These are phyloP conservation scores for Sinohyriopsis cumingii DNA, from an alignment of 2,888 invertebrate species.

Conservation along the genomic window DNA sequence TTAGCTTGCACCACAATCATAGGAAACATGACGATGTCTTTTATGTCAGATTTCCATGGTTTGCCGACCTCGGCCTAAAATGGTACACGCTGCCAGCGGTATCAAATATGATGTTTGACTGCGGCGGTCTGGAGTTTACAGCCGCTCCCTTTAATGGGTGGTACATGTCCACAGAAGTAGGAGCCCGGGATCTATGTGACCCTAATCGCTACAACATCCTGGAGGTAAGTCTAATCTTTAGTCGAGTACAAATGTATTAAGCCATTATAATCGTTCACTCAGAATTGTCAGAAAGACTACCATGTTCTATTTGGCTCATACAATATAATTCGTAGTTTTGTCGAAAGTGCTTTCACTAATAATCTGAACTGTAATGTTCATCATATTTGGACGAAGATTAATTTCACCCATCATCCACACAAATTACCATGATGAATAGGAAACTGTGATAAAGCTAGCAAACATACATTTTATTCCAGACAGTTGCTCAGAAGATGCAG, in stretches of 20 bases:
- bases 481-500: constrained; percentile 84
- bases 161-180: constrained; percentile 99
- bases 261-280: no score
- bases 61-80: constrained; percentile 85
- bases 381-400: no score
- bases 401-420: no score
- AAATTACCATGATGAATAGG: no score
- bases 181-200: constrained; percentile 93
- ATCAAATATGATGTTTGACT: constrained; percentile 82
- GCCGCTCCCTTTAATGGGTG: constrained; percentile 96
- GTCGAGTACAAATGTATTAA: no score
- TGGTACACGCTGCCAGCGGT: constrained; percentile 96
- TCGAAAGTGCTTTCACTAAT: no score
- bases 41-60: constrained; percentile 86
- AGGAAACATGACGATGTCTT: no score
- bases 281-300: no score
- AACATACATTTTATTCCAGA: constrained; percentile 34
- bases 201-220: constrained; percentile 88
- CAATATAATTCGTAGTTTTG: no score
- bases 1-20: constrained; percentile 56
- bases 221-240: constrained; percentile 78
- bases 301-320: no score
- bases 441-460: no score
- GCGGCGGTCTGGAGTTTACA: constrained; percentile 94
- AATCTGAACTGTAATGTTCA: no score